phyloP scores from a whole-genome alignment of 1,140 invertebrate genomes.

The Uloborus diversus region DNA sequence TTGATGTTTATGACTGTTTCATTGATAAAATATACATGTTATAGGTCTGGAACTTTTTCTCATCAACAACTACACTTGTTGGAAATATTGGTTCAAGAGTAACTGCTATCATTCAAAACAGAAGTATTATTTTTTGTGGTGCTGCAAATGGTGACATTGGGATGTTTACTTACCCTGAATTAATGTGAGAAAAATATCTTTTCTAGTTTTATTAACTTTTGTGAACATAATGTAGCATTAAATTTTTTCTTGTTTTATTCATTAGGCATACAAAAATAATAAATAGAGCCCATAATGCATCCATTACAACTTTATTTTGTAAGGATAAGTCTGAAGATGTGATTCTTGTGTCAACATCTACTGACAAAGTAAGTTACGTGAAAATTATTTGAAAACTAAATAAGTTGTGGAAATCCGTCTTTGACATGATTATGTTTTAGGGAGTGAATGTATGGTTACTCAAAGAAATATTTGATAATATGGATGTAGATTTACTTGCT shows the following conservation, averaged over 20 bases:
- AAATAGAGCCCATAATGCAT: slow-evolving; percentile 24
- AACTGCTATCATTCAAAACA: slow-evolving; percentile 23
- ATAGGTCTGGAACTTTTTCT: slow-evolving; percentile 3
- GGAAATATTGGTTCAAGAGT: neutral
- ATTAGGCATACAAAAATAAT: neutral
- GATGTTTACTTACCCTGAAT: slow-evolving; percentile 19
- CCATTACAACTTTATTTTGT: slow-evolving; percentile 3
- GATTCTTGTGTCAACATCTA: neutral
- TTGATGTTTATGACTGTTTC: too few relatives aligned
- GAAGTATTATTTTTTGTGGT: slow-evolving; percentile 13
- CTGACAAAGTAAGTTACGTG: slow-evolving; percentile 32
- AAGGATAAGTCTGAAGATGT: neutral
- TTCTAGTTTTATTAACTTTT: slow-evolving; percentile 1
- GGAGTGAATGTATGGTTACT: neutral
- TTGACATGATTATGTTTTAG: too few relatives aligned
- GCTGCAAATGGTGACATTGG: slow-evolving; percentile 31
- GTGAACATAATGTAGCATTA: neutral
- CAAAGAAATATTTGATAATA: too few relatives aligned
- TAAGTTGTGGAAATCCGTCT: too few relatives aligned
- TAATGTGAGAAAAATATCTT: neutral
- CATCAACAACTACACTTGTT: neutral
- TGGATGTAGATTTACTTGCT: neutral
- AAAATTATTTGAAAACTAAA: too few relatives aligned
- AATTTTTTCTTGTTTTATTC: neutral
- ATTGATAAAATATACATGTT: too few relatives aligned